Conservation (phyloP, 2,113 vertebrate genomes). For the Nothocercus nigrocapillus region DNA sequence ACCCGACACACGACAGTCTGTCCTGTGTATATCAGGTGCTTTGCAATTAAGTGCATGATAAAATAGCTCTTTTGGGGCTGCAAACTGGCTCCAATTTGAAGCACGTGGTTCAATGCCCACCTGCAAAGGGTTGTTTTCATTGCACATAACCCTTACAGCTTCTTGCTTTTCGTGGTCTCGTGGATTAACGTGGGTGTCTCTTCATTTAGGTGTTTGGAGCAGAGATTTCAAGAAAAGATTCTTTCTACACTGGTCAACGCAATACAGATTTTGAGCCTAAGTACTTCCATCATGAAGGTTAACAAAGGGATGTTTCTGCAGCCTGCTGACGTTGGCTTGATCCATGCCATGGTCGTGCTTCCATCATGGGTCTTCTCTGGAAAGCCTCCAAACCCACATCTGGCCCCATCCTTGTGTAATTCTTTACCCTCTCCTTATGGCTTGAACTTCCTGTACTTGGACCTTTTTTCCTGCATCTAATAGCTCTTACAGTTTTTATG, state of each 20-base stretch:
- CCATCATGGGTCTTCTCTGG: not conserved
- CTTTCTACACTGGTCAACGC: too few relatives aligned
- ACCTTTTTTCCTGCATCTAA: not conserved
- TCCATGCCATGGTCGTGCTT: not conserved
- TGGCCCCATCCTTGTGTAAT: not conserved
- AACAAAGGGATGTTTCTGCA: not conserved
- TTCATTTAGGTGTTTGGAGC: not conserved
- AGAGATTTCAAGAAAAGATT: not conserved
- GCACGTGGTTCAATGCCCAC: not conserved
- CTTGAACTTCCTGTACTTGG: not conserved
- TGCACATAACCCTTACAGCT: not conserved
- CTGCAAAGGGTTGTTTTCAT: not conserved
- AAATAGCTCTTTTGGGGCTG: not conserved
- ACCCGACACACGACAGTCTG: too few relatives aligned
- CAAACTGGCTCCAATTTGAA: not conserved
- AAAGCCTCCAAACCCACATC: not conserved
- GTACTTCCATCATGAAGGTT: not conserved
- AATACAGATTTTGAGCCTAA: fast-evolving
- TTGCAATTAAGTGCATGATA: not conserved
- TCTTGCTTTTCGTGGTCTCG: not conserved
- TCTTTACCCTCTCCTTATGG: too few relatives aligned
- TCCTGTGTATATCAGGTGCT: not conserved
- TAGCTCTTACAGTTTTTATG: not conserved
- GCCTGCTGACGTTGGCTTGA: not conserved
- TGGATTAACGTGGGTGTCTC: not conserved